Percentiles rank a stretch among this genome's conserved stretches.
Evolutionary conservation across 2,888 invertebrate species (phyloP).

Genomic region (Ganaspis brasiliensis): DNA sequence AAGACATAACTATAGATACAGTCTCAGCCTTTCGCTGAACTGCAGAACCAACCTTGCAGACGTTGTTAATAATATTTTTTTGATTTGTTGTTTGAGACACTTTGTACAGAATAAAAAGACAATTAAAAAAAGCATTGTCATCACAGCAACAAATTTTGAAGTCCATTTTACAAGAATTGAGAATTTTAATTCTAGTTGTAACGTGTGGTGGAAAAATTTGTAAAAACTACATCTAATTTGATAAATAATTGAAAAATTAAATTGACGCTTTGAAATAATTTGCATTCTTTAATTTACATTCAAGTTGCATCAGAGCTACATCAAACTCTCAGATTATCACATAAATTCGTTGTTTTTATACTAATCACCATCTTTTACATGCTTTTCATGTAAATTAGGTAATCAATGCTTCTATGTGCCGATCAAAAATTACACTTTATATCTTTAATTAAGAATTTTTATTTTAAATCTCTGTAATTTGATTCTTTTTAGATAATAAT

Average conservation of each 20-base stretch:
- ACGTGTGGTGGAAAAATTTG: no score
- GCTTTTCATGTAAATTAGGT: background rate
- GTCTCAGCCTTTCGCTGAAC: constrained; percentile 36
- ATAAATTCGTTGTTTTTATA: background rate
- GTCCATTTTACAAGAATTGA: no score
- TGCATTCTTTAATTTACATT: no score
- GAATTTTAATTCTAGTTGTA: no score
- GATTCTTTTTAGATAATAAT: no score
- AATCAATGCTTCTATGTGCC: background rate
- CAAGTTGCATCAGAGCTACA: background rate
- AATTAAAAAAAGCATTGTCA: background rate
- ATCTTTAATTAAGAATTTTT: background rate
- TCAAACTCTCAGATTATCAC: background rate
- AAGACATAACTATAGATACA: constrained; percentile 39
- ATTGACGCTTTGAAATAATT: background rate
- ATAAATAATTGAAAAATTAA: background rate
- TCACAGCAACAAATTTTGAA: no score
- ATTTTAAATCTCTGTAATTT: no score
- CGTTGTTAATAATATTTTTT: constrained; percentile 5
- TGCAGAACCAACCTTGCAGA: constrained; percentile 25
- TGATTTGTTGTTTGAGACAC: background rate
- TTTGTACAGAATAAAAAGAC: background rate
- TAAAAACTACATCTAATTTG: no score
- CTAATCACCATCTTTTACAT: background rate
- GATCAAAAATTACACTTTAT: background rate